Base-by-base conservation (phyloP, 2,797 vertebrate species). In the Pseudomugil gertrudae region DNA sequence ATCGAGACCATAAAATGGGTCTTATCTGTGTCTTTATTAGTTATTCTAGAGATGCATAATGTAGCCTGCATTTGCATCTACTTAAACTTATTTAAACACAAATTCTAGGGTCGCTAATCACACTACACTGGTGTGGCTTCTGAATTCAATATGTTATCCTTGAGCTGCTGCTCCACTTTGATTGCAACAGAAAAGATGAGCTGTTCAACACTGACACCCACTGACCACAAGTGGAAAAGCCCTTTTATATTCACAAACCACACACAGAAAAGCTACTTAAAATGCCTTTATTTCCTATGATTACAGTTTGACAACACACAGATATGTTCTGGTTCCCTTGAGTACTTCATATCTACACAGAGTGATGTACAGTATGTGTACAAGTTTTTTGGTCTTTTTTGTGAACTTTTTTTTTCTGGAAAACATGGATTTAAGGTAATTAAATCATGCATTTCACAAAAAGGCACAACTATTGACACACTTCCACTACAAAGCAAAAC, bases 201-300 rank as follows among this genome's bases (percentile, higher is more conserved):
- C 17, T 27, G 1, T 27, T 57, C 19, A 35, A 38, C 48, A 48
- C 48, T 53, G 82, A 77, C 89, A 72, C 54, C 85, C 4, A 51
- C 33, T 86, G 89, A 19, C 58, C 57, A 4, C 1, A 60, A 56
- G 30, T 43, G 66, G 69, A 66, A 88, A 57, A 36, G 57, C 81
- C 74, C 8, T 15, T 57, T 4, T 69, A 23, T 32, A 1, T 9
- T 60, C 62, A 87, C 47, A 90, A 71, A 87, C 56, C 66, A 90
- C 83, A 80, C 71, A 60, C 79, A 30, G 76, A 87, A 70, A 43
- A 72, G 61, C 74, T 92, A 93, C 84, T 87, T 88, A 91, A 94
- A 93, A 93, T 86, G 79, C 62, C 72, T 94, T 94, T 94, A 94
- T 94, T 94, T 91, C 68, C 81, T 89, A 83, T 87, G 84, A 80